A percentile compares a stretch with the other conserved stretches of the same genome.
These are phyloP conservation scores for Falco biarmicus DNA, from an alignment of 2,797 vertebrate genomes.

Conservation along the genomic window DNA sequence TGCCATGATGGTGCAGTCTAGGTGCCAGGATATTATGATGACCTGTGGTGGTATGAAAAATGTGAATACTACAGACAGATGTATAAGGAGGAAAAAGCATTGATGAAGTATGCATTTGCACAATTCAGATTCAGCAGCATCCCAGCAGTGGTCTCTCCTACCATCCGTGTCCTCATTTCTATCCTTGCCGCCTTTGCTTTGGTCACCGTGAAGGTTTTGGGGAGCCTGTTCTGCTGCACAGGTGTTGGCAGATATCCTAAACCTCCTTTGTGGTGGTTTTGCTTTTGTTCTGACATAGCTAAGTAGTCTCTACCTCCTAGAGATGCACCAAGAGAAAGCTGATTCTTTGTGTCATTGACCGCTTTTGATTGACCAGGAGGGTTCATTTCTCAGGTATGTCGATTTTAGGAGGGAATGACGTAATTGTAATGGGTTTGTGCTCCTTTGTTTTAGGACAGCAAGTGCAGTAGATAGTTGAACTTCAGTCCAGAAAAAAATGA, in stretches of 20 bases:
- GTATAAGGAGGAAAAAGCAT: neutral
- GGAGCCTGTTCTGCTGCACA: neutral
- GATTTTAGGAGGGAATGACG: neutral
- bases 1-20: neutral
- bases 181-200: neutral
- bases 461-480: neutral
- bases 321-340: neutral
- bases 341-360: neutral
- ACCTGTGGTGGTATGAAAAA: neutral
- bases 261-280: neutral
- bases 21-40: neutral
- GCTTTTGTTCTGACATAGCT: neutral
- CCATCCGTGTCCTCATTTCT: neutral
- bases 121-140: neutral
- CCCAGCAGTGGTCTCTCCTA: neutral
- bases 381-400: neutral
- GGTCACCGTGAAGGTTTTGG: neutral
- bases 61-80: neutral
- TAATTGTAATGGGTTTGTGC: neutral
- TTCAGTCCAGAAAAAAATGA: neutral
- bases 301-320: neutral
- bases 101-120: neutral
- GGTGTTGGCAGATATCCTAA: neutral
- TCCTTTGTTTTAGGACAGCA: neutral
- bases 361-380: neutral